Evolutionary conservation across 2,797 vertebrate species (phyloP).

Genomic region (Coreius guichenoti): DNA sequence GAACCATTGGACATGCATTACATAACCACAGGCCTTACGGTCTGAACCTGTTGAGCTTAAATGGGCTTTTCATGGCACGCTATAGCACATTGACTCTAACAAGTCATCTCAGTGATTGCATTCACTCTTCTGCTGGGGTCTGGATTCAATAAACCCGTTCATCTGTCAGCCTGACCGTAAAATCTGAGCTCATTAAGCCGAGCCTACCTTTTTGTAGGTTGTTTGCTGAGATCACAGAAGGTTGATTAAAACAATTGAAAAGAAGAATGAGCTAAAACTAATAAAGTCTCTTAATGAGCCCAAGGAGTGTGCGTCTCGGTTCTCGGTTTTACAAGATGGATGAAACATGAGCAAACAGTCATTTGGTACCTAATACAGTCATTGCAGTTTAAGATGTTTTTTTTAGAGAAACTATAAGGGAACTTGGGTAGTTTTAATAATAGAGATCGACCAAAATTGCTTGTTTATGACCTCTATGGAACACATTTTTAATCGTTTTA

Average conservation of each 20-base stretch:
- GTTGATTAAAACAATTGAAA: constrained; percentile 33
- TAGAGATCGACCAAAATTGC: neutral
- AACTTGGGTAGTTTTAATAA: neutral
- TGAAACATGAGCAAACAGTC: constrained; percentile 5
- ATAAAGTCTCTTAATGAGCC: constrained; percentile 21
- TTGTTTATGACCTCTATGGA: neutral
- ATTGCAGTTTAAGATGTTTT: neutral
- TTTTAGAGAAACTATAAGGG: neutral
- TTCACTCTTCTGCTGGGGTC: constrained; percentile 36
- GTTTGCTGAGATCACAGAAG: constrained; percentile 15
- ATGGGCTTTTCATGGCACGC: constrained; percentile 48
- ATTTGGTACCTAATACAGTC: neutral
- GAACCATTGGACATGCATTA: constrained; percentile 55
- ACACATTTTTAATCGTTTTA: neutral
- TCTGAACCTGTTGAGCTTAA: constrained; percentile 48
- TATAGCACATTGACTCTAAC: constrained; percentile 29
- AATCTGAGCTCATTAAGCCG: constrained; percentile 48
- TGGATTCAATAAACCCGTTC: constrained; percentile 53
- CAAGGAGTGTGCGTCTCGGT: neutral
- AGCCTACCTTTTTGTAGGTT: constrained; percentile 39
- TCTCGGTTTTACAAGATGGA: constrained; percentile 9
- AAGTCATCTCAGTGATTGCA: constrained; percentile 56
- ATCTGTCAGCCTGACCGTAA: constrained; percentile 52
- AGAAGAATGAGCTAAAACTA: constrained; percentile 25
- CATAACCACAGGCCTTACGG: constrained; percentile 51